Evolutionary conservation across 2,113 vertebrate genomes (phyloP).

Genomic region (Pholis gunnellus): DNA sequence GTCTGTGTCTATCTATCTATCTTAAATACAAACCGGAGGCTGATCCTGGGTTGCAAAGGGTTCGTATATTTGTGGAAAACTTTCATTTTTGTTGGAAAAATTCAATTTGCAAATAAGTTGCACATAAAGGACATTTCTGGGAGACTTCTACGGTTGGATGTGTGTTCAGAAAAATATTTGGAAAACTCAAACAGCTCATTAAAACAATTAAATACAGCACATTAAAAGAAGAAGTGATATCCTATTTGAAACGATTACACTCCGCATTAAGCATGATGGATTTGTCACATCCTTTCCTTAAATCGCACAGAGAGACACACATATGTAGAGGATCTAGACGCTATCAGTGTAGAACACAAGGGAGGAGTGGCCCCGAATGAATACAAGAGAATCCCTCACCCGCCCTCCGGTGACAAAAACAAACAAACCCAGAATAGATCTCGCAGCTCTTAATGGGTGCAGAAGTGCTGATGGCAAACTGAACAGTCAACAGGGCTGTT

Average conservation of each 20-base stretch:
- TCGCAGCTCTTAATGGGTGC: constrained; percentile 41
- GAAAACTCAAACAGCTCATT: not conserved
- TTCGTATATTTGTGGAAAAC: not conserved
- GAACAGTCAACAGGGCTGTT: constrained; percentile 32
- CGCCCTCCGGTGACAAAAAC: not conserved
- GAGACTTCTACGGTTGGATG: not conserved
- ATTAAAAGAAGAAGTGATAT: not conserved
- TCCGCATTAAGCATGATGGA: not conserved
- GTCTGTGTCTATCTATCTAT: too few species aligned
- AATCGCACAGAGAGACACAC: not conserved
- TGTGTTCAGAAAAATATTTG: not conserved
- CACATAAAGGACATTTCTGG: not conserved
- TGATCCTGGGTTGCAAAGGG: not conserved
- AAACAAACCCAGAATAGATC: constrained; percentile 45
- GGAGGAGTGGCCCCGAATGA: not conserved
- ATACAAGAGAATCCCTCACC: not conserved
- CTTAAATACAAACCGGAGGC: not conserved
- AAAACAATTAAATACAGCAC: not conserved
- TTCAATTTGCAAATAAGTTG: not conserved
- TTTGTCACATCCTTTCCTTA: not conserved
- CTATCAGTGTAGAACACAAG: not conserved
- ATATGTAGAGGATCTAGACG: not conserved
- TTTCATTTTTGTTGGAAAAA: not conserved
- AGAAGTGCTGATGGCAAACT: constrained; percentile 38
- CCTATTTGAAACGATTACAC: not conserved